Percentiles rank a stretch among this genome's conserved stretches.
These are phyloP conservation scores for Caradrina clavipalpis DNA, from an alignment of 2,888 invertebrate species.

Conservation along the genomic window DNA sequence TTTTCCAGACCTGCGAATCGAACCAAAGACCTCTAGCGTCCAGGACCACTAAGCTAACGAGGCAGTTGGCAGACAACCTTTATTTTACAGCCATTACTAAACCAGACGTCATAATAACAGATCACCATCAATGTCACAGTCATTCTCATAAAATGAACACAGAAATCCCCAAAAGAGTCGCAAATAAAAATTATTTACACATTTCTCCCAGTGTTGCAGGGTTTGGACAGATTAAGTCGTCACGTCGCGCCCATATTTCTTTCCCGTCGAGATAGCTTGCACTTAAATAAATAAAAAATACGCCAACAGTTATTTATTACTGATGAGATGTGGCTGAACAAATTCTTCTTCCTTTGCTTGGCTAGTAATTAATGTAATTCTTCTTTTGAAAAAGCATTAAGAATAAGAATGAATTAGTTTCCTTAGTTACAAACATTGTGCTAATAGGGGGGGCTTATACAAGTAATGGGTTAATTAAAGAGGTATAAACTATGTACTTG, in stretches of 20 bases:
- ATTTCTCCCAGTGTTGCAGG: slow-evolving; percentile 71
- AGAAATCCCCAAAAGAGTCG: slow-evolving; percentile 46
- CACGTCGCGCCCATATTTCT: slow-evolving; percentile 82
- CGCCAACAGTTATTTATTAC: slow-evolving; percentile 60
- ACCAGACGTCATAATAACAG: not conserved
- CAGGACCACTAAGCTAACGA: no score
- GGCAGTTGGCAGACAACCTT: no score
- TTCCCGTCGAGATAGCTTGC: slow-evolving; percentile 69
- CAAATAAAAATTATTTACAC: slow-evolving; percentile 75
- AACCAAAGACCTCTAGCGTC: no score
- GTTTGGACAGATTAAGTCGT: slow-evolving; percentile 79
- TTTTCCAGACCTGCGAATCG: no score
- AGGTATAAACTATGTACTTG: no score
- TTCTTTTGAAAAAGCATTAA: no score
- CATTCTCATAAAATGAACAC: slow-evolving; percentile 17
- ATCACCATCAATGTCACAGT: slow-evolving; percentile 12
- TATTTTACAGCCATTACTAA: not conserved
- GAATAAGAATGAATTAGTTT: no score
- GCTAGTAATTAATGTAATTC: slow-evolving; percentile 39
- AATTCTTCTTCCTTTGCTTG: slow-evolving; percentile 33
- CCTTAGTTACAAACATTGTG: no score
- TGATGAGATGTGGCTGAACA: slow-evolving; percentile 55
- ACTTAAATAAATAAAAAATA: slow-evolving; percentile 76
- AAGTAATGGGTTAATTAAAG: no score
- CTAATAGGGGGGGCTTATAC: no score